Percentiles rank a stretch among this genome's conserved stretches.
Conservation (phyloP, 2,797 vertebrate genomes). For the Chloroceryle amazona region DNA sequence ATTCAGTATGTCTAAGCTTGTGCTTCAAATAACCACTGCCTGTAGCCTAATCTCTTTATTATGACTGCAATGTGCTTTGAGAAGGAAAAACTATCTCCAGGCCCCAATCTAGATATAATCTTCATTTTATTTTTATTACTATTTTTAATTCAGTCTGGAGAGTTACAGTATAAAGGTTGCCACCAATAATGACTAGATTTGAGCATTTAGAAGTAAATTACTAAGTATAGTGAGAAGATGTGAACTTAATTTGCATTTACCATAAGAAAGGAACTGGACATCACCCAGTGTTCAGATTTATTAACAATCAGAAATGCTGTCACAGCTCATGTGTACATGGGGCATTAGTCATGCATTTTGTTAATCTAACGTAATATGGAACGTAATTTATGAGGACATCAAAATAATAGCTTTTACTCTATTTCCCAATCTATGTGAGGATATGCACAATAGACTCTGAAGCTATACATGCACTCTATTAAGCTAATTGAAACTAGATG, state of each 20-base stretch:
- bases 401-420: constrained; percentile 84
- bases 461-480: constrained; percentile 79
- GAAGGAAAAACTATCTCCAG: constrained; percentile 3
- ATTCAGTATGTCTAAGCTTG: background rate
- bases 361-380: constrained; percentile 82
- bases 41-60: constrained; percentile 12
- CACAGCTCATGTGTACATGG: constrained; percentile 76
- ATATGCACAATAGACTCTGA: constrained; percentile 81
- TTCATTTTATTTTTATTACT: constrained; percentile 22
- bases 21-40: background rate
- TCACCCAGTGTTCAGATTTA: constrained; percentile 74
- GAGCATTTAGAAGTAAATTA: constrained; percentile 68
- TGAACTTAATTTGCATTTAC: constrained; percentile 73
- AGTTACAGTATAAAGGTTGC: constrained; percentile 36
- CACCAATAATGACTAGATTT: constrained; percentile 43
- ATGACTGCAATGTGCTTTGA: background rate
- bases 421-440: constrained; percentile 76
- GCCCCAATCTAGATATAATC: constrained; percentile 1
- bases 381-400: constrained; percentile 83
- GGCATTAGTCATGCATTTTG: constrained; percentile 83
- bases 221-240: constrained; percentile 70
- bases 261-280: constrained; percentile 68
- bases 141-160: constrained; percentile 19
- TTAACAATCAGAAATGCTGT: constrained; percentile 76
- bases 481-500: constrained; percentile 85